Conservation (phyloP, 2,113 vertebrate genomes). For the Dicerorhinus sumatrensis region DNA sequence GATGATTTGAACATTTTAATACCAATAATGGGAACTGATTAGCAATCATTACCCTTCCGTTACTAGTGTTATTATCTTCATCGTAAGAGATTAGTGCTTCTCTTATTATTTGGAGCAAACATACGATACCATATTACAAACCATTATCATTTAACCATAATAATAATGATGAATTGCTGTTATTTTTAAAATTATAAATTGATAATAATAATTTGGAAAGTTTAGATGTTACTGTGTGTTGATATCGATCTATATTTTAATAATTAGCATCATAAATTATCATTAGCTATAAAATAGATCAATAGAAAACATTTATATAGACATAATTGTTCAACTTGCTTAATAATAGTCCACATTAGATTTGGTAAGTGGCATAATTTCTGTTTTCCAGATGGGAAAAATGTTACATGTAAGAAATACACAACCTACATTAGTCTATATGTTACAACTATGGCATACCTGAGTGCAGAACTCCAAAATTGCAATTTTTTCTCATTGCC, state of each 20-base stretch:
- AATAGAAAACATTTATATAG: slow-evolving; percentile 45
- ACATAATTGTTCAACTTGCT: slow-evolving; percentile 29
- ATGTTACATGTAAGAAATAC: background rate
- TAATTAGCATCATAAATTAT: slow-evolving; percentile 70
- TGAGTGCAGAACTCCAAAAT: background rate
- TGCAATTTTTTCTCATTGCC: background rate
- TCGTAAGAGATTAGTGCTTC: slow-evolving; percentile 58
- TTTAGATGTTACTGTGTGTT: slow-evolving; percentile 66
- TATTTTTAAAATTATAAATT: slow-evolving; percentile 69
- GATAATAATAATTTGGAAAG: slow-evolving; percentile 66
- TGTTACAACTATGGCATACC: background rate
- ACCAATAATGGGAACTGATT: slow-evolving; percentile 56
- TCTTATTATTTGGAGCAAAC: slow-evolving; percentile 62
- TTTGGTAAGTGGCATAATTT: slow-evolving; percentile 35
- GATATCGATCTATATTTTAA: slow-evolving; percentile 67
- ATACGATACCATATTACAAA: slow-evolving; percentile 47
- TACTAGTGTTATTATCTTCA: slow-evolving; percentile 63
- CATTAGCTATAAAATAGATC: slow-evolving; percentile 60
- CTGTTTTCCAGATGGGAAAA: slow-evolving; percentile 44
- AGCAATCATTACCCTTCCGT: slow-evolving; percentile 50
- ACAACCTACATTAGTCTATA: background rate
- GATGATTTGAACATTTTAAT: slow-evolving; percentile 63
- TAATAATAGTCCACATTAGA: slow-evolving; percentile 23
- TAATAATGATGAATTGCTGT: slow-evolving; percentile 69
- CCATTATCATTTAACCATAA: slow-evolving; percentile 61